Base-by-base conservation (phyloP, 1,140 invertebrate species). In the Drosophila ironensis region DNA sequence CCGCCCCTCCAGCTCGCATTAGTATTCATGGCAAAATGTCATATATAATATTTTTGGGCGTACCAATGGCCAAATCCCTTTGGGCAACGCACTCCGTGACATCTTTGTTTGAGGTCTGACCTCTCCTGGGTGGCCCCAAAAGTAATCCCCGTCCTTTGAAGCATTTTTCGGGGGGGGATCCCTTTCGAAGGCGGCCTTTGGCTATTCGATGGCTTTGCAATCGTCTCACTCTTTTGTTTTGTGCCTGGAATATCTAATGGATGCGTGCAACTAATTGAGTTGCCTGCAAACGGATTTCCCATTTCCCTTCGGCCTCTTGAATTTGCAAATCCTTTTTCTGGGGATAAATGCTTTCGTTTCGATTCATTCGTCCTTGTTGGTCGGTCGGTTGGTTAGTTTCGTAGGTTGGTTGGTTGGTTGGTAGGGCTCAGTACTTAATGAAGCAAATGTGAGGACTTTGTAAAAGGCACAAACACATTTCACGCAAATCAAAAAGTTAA, bases 201-300 rank as follows among this genome's bases (percentile, higher is more conserved):
- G 77, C 77, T 72, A 81, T 84, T 84, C 72, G 81, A 81, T 81
- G 78, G 77, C 78, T 81, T 81, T 84, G 77, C 77, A 81, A 81
- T 81, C 74, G 74, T 84, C 72, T 45, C 68, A 44, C 46, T 81
- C 77, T 38, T 48, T 81, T 75, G 53, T 67, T 59, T 59, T 81
- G 77, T 81, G 77, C 68, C 56, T 64, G 77, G 77, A 81, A 81
- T 81, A 84, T 72, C 78, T 72, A 81, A 81, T 81, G 77, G 77
- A 72, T 77, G 77, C 77, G 68, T 81, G 77, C 77, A 84, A 77
- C 78, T 81, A 81, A 81, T 81, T 81, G 77, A 84, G 72, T 84
- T 82, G 77, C 67, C 52, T 20, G 61, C 52, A 57, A 69, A 46
- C 40, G 51, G 66, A 69, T 37, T 28, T 28, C 38, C 14, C 38